Evolutionary conservation across 2,797 vertebrate species (phyloP), one percentile per base, ranked within the genome.

Genomic region (Eleutherodactylus coqui): DNA sequence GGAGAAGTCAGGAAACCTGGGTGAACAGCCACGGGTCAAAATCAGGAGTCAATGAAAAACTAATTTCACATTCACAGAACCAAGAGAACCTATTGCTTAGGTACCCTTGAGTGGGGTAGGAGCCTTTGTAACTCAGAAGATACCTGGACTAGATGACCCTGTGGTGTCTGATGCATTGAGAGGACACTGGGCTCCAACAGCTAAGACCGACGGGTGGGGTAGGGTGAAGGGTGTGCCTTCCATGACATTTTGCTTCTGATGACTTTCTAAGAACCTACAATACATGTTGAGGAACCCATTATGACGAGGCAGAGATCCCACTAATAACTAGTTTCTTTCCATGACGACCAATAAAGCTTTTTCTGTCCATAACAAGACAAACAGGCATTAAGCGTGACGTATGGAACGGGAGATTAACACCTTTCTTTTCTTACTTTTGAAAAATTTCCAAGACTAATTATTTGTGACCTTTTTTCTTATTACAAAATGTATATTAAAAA

Each of bases 401-500:
- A 70, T 51, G 62, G 19, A 60, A 58, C 83, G 32, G 64, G 60
- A 62, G 75, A 87, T 84, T 84, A 87, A 84, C 70, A 75, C 75
- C 55, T 84, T 58, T 84, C 51, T 75, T 87, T 75, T 79, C 75
- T 75, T 84, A 84, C 45, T 64, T 84, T 87, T 87, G 86, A 87
- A 87, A 78, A 87, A 87, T 75, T 81, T 87, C 86, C 86, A 87
- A 76, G 84, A 84, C 53, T 17, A 87, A 87, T 87, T 87, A 87
- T 87, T 87, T 45, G 73, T 75, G 43, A 80, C 86, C 45, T 83
- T 87, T 45, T 86, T 84, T 45, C 82, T 80, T 84, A 64, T 87
- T 41, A 55, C 76, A 83, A 84, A 84, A 87, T 87, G 82, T 84
- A 84, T 87, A 84, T 84, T 80, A 84, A 84, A 84, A n/a, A 84